Evolutionary conservation across 2,113 vertebrate genomes (phyloP).

Genomic region (Mastomys coucha): DNA sequence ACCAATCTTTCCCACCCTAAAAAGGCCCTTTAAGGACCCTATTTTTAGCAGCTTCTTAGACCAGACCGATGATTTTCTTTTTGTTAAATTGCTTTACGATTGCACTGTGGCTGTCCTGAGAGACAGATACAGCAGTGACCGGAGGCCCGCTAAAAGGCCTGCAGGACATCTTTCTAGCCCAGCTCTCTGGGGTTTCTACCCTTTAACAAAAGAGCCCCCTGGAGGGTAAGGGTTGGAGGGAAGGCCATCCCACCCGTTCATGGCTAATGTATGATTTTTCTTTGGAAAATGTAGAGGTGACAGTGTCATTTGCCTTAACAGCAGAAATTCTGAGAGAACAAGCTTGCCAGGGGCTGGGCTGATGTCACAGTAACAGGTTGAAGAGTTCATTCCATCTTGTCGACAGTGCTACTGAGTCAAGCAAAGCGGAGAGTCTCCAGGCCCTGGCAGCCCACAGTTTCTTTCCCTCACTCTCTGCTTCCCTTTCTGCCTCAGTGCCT

Average conservation of each 20-base stretch:
- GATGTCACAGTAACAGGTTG: no score
- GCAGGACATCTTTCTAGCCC: not conserved
- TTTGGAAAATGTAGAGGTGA: not conserved
- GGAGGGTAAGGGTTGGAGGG: not conserved
- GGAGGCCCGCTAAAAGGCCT: not conserved
- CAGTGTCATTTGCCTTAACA: not conserved
- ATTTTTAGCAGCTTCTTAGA: conserved; percentile 22
- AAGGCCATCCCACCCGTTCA: not conserved
- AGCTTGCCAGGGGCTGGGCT: not conserved
- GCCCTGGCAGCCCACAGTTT: rapidly evolving
- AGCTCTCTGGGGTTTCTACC: not conserved
- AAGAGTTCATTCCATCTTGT: not conserved
- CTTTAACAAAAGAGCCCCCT: not conserved
- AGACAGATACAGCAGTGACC: not conserved
- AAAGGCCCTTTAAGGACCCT: conserved; percentile 18
- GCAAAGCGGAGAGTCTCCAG: not conserved
- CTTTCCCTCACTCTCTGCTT: not conserved
- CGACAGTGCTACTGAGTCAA: not conserved
- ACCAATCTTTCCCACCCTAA: not conserved
- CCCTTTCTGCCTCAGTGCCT: not conserved
- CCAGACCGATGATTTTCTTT: not conserved
- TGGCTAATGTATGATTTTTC: not conserved
- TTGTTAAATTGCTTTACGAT: not conserved
- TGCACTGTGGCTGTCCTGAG: not conserved
- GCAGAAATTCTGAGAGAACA: not conserved